Conservation (phyloP, 2,888 invertebrate species). For the Therioaphis trifolii region DNA sequence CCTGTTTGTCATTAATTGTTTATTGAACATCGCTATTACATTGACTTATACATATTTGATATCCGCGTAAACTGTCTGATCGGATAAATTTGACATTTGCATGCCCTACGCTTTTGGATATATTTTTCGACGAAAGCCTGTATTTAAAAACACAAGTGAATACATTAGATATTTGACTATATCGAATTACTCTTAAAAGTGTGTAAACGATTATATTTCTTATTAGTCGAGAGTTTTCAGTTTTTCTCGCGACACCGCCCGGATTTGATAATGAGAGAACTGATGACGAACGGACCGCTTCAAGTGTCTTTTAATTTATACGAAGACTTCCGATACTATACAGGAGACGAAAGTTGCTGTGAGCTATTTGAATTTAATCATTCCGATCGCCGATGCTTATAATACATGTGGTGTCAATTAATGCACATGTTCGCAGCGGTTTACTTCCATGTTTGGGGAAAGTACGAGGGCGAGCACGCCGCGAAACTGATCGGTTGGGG, state of each 20-base stretch:
- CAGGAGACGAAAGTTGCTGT: not conserved
- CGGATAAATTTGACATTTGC: no score
- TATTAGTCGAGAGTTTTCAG: not conserved
- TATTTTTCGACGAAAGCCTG: no score
- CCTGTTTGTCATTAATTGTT: no score
- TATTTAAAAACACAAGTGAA: no score
- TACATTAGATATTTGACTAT: no score
- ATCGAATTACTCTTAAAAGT: no score
- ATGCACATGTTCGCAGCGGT: not conserved
- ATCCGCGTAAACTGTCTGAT: no score
- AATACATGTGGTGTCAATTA: not conserved
- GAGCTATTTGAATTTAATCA: no score
- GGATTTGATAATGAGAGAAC: conserved; percentile 16
- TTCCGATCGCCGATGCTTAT: not conserved
- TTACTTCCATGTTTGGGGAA: conserved; percentile 13
- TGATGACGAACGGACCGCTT: conserved; percentile 10
- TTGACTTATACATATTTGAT: no score
- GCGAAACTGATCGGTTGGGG: conserved; percentile 35
- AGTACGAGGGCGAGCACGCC: not conserved
- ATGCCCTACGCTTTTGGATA: no score
- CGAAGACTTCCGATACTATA: conserved; percentile 27
- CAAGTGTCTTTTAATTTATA: conserved; percentile 27
- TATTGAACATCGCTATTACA: no score
- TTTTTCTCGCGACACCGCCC: not conserved
- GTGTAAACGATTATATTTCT: no score